A percentile compares a stretch with the other conserved stretches of the same genome.
Conservation (phyloP, 2,113 vertebrate species). For the Sigmodon hispidus region DNA sequence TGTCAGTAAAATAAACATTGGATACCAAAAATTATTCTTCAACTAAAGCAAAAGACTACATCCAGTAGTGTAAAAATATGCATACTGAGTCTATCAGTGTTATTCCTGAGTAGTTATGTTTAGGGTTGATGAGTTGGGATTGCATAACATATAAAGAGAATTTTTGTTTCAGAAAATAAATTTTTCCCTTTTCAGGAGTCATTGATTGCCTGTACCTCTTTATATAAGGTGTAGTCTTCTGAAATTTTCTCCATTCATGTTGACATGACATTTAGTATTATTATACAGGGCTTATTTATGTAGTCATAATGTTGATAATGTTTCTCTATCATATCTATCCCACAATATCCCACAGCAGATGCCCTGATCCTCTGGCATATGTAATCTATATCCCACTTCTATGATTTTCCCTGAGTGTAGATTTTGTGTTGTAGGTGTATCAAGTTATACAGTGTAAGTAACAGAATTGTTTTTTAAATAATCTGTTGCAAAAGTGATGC, state of each 20-base stretch:
- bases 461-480: background rate
- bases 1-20: background rate
- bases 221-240: background rate
- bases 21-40: background rate
- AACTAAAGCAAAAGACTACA: background rate
- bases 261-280: background rate
- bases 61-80: background rate
- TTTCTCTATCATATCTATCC: background rate
- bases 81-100: background rate
- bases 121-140: background rate
- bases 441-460: too few relatives aligned
- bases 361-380: background rate
- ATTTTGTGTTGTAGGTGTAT: too few relatives aligned
- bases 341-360: background rate
- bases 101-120: background rate
- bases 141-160: background rate
- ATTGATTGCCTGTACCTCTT: background rate
- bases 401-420: background rate
- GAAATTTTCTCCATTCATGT: background rate
- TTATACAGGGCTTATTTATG: background rate
- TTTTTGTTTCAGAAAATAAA: background rate
- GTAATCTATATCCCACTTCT: background rate
- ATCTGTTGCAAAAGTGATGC: background rate
- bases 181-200: background rate
- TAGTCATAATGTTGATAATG: background rate